Evolutionary conservation across 2,113 vertebrate species (phyloP), one percentile per base, ranked within the genome.

Genomic region (Sebastes schlegelii): DNA sequence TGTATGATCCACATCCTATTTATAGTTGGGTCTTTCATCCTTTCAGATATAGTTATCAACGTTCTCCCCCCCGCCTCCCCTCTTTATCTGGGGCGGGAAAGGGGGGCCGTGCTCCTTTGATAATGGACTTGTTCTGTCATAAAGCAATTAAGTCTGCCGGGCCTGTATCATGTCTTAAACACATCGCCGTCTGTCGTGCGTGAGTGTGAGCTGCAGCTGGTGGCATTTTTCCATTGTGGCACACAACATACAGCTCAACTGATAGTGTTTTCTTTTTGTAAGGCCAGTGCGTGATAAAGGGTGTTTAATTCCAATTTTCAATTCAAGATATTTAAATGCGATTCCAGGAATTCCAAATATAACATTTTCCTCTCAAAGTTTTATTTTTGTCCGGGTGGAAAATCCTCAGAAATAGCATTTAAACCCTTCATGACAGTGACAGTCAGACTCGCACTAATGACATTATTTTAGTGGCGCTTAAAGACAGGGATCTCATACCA

Each of bases 91-190:
- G 51, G 71, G 70, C 5, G n/a, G 40, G n/a, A 75, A 77, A 72
- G n/a, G 46, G 40, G 74, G 77, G 75, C 43, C 17, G 52, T 13
- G 49, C 68, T 82, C 1, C 48, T 85, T 88, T 92, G 80, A 91
- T 93, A 88, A 86, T 79, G 60, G 66, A 78, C 86, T 80, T 87
- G 81, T 87, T 91, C 86, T 77, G 74, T 91, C 86, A 84, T 86
- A 87, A 91, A 89, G 90, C 88, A 82, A 89, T 93, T 86, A 91
- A 63, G 62, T 87, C 72, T 52, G 65, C 62, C 4, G 40, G 68
- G 81, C 75, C 52, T 68, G 65, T 76, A 46, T 90, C 71, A 46
- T 55, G 74, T 89, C 69, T 86, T 58, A 64, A 79, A 80, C 85
- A 66, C 43, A 21, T 70, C 45, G 16, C 46, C 17, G 74, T 77